Evolutionary conservation across 1,140 invertebrate genomes (phyloP).

Genomic region (Leptonema lineaticorne): DNA sequence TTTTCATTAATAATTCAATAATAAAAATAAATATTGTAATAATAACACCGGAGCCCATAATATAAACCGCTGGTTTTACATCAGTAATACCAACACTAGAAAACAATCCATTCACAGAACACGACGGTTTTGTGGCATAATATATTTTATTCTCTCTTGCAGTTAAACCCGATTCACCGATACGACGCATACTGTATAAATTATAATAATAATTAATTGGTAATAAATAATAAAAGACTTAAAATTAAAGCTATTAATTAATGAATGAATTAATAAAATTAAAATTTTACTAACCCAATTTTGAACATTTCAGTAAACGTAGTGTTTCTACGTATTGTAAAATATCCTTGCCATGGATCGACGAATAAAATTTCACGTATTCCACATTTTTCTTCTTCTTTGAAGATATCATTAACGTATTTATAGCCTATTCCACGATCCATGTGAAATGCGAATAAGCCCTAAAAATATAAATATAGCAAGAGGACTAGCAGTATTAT

Average conservation of each 20-base stretch:
- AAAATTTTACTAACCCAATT: slow-evolving; percentile 62
- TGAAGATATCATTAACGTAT: slow-evolving; percentile 63
- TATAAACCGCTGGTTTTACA: slow-evolving; percentile 52
- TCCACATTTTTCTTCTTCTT: slow-evolving; percentile 67
- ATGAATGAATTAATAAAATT: too few relatives aligned
- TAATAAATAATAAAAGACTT: too few relatives aligned
- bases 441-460: slow-evolving; percentile 66
- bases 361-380: slow-evolving; percentile 63
- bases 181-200: slow-evolving; percentile 54
- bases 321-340: slow-evolving; percentile 60
- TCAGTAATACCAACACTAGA: slow-evolving; percentile 61
- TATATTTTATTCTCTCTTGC: slow-evolving; percentile 56
- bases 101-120: slow-evolving; percentile 55
- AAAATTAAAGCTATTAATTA: too few relatives aligned
- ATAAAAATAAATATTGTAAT: slow-evolving; percentile 39
- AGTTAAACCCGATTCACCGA: slow-evolving; percentile 63
- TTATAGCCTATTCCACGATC: slow-evolving; percentile 63
- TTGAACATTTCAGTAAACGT: slow-evolving; percentile 65
- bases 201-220: slow-evolving; percentile 8
- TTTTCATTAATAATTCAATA: too few relatives aligned
- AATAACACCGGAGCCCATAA: slow-evolving; percentile 51
- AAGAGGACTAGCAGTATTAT: too few relatives aligned
- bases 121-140: slow-evolving; percentile 62
- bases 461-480: too few relatives aligned
- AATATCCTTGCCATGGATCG: slow-evolving; percentile 60